Evolutionary conservation across 2,113 vertebrate species (phyloP), one percentile per base, ranked within the genome.

Genomic region (Neodontobutis hainanensis): DNA sequence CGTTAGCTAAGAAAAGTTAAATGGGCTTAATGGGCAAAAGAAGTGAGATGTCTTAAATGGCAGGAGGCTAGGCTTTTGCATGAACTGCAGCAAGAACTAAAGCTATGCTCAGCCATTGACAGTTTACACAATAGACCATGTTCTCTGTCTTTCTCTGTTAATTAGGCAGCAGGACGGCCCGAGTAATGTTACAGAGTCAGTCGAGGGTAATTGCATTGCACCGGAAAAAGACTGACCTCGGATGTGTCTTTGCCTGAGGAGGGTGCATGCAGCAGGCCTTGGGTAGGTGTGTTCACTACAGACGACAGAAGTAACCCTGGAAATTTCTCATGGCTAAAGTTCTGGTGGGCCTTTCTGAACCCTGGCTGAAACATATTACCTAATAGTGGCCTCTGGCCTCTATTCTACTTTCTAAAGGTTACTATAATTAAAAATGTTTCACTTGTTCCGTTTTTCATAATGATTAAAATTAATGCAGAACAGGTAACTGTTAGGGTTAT

Each of bases 181-280:
- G 82, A 86, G 52, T 84, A 78, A 82, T 86, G 78, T 64, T 82
- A 50, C 75, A 67, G 68, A 78, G 82, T 82, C 75, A 78, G 75
- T 75, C 61, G 73, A 85, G 70, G 73, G 68, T 81, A 83, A 88
- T 87, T 27, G 16, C 27, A 50, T 48, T 87, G 87, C 47, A 57
- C 62, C 55, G 60, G 50, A 59, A 83, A 75, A 80, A 70, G 73
- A 67, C 14, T 88, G 86, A 86, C 83, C 81, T 68, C 43, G 6
- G 44, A 69, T 63, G 60, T 65, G 56, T 35, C 64, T 83, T 60
- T 6, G 71, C 75, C 73, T 71, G 11, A 70, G 73, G 75, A 47
- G 19, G 19, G 19, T 63, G 56, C 42, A 0, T 68, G 32, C 16
- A 8, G 44, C 43, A 53, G 43, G 52, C 42, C 14, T 11, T 38